Base-by-base conservation (phyloP, 2,113 vertebrate genomes). In the Anoplopoma fimbria region DNA sequence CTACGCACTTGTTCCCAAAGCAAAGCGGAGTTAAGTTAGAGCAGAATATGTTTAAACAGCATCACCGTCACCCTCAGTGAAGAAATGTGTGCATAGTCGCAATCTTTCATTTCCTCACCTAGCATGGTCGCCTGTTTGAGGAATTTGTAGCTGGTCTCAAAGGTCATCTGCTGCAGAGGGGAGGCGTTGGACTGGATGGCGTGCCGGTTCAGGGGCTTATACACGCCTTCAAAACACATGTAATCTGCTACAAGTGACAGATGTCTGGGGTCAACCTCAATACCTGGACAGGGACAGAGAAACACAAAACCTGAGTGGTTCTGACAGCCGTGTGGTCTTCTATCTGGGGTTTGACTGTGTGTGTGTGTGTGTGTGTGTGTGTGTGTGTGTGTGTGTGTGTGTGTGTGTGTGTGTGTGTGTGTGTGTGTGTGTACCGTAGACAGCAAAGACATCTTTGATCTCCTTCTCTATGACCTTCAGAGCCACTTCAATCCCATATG, bases 401-500 rank as follows among this genome's bases (percentile, higher is more conserved):
- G 19, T 36, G 36, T 7, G 0, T 42, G 9, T 93, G 14, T 0
- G 29, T 40, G 14, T 53, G 19, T 65, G 14, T 7, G 31, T 25
- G 19, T 34, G 0, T n/a, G 31, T 15, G 9, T 12, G 9, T 86
- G 84, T 95, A 99, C 98, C 98, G 4, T 99, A 99, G 33, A 99
- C 98, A 0, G 97, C 98, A 89, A 99, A 99, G 42, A 99, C 98
- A n/a, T 99, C 97, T 91, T 97, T 99, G 89, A 99, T 99, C 92
- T 99, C 98, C 92, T 97, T 99, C 91, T 99, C 97, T 3, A 99
- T 97, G 78, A 97, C 97, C 5, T 96, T 95, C 73, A 99, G 90
- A 2, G 96, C 98, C 6, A 98, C 97, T 90, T 99, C 98, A 0
- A 99, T 98, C 58, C 98, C 98, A 0, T 99, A 99, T 0, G 96